Conservation (phyloP, 1,140 invertebrate species). For the Psilanteris sp. region DNA sequence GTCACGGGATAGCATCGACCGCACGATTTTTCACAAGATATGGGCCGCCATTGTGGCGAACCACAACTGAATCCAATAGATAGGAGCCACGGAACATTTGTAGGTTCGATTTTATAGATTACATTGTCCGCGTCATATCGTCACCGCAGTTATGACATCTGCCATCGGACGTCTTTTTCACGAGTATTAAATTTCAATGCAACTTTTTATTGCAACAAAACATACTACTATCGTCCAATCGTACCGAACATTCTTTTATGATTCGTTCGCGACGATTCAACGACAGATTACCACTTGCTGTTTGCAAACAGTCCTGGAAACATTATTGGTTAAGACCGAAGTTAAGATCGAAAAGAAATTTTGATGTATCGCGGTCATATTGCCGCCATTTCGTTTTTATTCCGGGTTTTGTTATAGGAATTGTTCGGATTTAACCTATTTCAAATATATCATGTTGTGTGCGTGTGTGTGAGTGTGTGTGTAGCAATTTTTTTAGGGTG, state of each 20-base stretch:
- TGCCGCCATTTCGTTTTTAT: no score
- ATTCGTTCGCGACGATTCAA: slow-evolving; percentile 17
- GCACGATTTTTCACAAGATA: slow-evolving; percentile 35
- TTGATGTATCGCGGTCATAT: no score
- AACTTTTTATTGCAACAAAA: slow-evolving; percentile 34
- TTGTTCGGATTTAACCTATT: no score
- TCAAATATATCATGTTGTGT: no score
- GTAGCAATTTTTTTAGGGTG: no score
- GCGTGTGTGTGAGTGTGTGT: no score
- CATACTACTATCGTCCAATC: slow-evolving; percentile 24
- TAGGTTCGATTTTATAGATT: slow-evolving; percentile 48
- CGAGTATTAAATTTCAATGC: slow-evolving; percentile 41
- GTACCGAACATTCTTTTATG: slow-evolving; percentile 30
- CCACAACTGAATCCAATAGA: slow-evolving; percentile 22
- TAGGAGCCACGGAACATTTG: slow-evolving; percentile 26
- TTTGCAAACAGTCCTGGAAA: slow-evolving; percentile 36
- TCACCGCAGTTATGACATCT: slow-evolving; percentile 45
- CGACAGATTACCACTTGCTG: slow-evolving; percentile 43
- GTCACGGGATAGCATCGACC: slow-evolving; percentile 29
- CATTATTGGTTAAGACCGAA: slow-evolving; percentile 16
- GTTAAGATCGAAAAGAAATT: slow-evolving; percentile 5
- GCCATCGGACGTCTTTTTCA: slow-evolving; percentile 17
- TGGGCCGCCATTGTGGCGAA: slow-evolving; percentile 31
- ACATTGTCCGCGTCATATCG: slow-evolving; percentile 38
- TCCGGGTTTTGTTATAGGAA: no score